A percentile compares a stretch with the other conserved stretches of the same genome.
Evolutionary conservation across 1,140 invertebrate genomes (phyloP).

Genomic region (Scylla paramamosain): DNA sequence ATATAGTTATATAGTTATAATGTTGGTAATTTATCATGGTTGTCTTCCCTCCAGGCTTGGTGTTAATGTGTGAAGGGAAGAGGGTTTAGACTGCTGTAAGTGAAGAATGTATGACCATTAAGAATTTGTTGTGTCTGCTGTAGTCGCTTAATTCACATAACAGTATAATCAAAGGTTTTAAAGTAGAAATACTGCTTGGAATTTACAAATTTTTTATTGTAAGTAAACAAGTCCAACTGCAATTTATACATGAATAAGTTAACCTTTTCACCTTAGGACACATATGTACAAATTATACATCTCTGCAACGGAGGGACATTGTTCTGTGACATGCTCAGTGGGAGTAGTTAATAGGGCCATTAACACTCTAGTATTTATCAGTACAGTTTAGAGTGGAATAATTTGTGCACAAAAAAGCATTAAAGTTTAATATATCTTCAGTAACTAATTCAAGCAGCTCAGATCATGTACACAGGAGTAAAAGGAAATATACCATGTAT

Average conservation of each 20-base stretch:
- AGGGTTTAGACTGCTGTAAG: no score
- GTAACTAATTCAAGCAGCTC: constrained; percentile 18
- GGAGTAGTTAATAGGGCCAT: neutral
- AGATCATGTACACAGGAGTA: neutral
- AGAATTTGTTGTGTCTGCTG: no score
- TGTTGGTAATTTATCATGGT: no score
- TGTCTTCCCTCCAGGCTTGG: no score
- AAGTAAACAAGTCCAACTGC: constrained; percentile 65
- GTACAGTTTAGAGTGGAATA: constrained; percentile 25
- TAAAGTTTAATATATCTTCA: neutral
- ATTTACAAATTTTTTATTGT: constrained; percentile 65
- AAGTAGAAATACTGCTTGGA: neutral
- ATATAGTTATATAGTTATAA: no score
- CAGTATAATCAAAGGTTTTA: neutral
- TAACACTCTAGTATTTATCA: neutral
- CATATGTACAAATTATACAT: constrained; percentile 64
- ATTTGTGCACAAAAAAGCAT: constrained; percentile 4
- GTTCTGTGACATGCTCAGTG: neutral
- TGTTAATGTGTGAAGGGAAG: no score
- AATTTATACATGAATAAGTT: constrained; percentile 65
- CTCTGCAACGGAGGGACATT: neutral
- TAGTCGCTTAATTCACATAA: no score
- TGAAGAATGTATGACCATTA: no score
- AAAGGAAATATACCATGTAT: neutral
- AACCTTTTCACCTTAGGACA: constrained; percentile 50